Evolutionary conservation across 2,888 invertebrate genomes (phyloP).

Genomic region (Polietes domitor): DNA sequence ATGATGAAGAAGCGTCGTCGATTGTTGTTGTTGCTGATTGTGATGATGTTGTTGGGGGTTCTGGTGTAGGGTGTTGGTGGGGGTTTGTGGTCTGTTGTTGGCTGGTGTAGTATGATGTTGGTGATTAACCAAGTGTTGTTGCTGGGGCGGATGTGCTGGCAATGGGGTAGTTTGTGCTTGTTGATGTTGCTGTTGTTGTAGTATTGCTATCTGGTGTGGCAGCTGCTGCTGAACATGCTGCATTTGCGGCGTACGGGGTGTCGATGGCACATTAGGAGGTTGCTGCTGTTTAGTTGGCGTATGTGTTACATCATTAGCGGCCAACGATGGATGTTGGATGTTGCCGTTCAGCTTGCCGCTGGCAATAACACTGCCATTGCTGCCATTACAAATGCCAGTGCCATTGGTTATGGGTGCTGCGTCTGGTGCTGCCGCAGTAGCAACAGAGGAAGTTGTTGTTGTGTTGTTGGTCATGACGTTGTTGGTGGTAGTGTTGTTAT

Average conservation of each 20-base stretch:
- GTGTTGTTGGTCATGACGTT: slow-evolving; percentile 42
- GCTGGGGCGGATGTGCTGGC: slow-evolving; percentile 59
- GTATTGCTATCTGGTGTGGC: neutral
- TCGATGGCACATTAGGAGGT: slow-evolving; percentile 64
- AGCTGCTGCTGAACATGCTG: slow-evolving; percentile 35
- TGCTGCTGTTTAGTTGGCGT: slow-evolving; percentile 67
- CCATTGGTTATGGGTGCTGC: slow-evolving; percentile 15
- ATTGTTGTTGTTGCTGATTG: slow-evolving; percentile 51
- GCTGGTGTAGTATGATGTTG: slow-evolving; percentile 41
- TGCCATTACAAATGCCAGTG: slow-evolving; percentile 32
- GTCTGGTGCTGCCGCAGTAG: slow-evolving; percentile 55
- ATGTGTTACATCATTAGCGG: slow-evolving; percentile 54
- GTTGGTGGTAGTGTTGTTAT: slow-evolving; percentile 50
- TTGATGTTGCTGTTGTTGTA: slow-evolving; percentile 50
- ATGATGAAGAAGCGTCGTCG: slow-evolving; percentile 66
- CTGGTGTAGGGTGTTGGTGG: neutral
- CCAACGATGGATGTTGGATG: neutral
- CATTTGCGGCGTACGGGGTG: slow-evolving; percentile 58
- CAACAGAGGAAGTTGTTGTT: slow-evolving; percentile 47
- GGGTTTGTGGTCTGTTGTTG: slow-evolving; percentile 24
- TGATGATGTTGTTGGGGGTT: slow-evolving; percentile 35
- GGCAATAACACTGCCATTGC: slow-evolving; percentile 46
- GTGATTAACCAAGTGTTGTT: slow-evolving; percentile 42
- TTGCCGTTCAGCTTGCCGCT: slow-evolving; percentile 27
- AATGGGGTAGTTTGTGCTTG: slow-evolving; percentile 61